A percentile compares a stretch with the other conserved stretches of the same genome.
Conservation (phyloP, 1,140 invertebrate genomes). For the Coptotermes formosanus region DNA sequence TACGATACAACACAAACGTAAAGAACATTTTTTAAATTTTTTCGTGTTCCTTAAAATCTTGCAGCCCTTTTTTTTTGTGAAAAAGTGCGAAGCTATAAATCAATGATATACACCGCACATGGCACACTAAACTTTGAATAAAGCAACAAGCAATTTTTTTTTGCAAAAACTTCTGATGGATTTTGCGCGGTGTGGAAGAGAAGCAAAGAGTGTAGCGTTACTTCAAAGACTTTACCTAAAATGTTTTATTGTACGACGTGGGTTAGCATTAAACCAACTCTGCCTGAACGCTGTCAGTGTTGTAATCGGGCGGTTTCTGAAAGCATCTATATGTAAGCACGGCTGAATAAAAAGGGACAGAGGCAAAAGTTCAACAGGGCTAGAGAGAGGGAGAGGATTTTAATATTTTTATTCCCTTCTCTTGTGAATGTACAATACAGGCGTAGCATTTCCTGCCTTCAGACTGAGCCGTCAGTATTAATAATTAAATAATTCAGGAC, state of each 20-base stretch:
- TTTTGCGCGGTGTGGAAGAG: neutral
- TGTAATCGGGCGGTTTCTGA: neutral
- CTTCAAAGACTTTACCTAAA: neutral
- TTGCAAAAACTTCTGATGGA: neutral
- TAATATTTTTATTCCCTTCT: conserved; percentile 3
- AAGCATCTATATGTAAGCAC: neutral
- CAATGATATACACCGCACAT: neutral
- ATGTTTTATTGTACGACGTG: neutral
- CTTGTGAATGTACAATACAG: neutral
- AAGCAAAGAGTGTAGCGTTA: neutral
- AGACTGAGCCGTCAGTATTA: neutral
- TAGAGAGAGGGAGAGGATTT: neutral
- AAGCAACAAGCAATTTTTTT: neutral
- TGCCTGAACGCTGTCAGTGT: neutral
- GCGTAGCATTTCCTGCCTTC: neutral
- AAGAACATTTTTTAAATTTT: neutral
- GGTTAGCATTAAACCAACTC: too few species aligned
- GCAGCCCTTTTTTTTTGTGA: neutral
- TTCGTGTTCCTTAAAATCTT: neutral
- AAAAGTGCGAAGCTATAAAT: neutral
- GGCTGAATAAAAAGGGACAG: neutral
- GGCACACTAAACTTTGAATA: neutral
- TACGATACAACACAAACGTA: neutral
- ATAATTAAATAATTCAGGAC: neutral
- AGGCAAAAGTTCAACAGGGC: neutral